phyloP scores from a whole-genome alignment of 1,140 invertebrate species.

The Helicoverpa armigera region DNA sequence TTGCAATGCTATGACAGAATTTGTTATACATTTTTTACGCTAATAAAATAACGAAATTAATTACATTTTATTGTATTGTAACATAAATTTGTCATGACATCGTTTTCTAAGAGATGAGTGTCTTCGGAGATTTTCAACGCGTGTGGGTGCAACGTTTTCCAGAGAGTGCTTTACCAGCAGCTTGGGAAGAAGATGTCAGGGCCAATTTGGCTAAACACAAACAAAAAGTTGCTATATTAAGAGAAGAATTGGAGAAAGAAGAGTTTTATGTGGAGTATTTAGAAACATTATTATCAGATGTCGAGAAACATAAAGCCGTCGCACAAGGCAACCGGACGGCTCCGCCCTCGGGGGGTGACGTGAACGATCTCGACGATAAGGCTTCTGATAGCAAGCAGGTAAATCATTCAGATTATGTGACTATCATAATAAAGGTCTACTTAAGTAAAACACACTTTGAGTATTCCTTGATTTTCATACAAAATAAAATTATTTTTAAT shows the following conservation, averaged over 20 bases:
- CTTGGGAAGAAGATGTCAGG: conserved; percentile 96
- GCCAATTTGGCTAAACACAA: conserved; percentile 95
- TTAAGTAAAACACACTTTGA: background rate
- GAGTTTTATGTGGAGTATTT: conserved; percentile 96
- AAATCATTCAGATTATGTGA: conserved; percentile 22
- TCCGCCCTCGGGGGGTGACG: conserved; percentile 80
- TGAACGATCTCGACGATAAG: conserved; percentile 54
- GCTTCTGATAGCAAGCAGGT: conserved; percentile 49
- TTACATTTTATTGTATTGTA: conserved; percentile 68
- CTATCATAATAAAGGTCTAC: background rate
- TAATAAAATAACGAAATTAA: conserved; percentile 65
- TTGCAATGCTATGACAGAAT: conserved; percentile 71
- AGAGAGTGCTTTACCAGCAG: conserved; percentile 94
- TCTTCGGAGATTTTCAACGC: conserved; percentile 95
- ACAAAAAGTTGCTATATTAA: conserved; percentile 92
- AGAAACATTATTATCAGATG: conserved; percentile 93
- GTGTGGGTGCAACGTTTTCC: conserved; percentile 96
- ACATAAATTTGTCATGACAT: conserved; percentile 85
- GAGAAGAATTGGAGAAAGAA: conserved; percentile 95
- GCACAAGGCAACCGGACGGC: conserved; percentile 73
- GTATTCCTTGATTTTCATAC: background rate
- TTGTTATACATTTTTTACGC: conserved; percentile 74
- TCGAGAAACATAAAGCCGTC: conserved; percentile 90
- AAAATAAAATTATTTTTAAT: background rate
- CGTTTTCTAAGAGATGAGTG: conserved; percentile 91